Base-by-base conservation (phyloP, 2,797 vertebrate species). In the Lemur catta region DNA sequence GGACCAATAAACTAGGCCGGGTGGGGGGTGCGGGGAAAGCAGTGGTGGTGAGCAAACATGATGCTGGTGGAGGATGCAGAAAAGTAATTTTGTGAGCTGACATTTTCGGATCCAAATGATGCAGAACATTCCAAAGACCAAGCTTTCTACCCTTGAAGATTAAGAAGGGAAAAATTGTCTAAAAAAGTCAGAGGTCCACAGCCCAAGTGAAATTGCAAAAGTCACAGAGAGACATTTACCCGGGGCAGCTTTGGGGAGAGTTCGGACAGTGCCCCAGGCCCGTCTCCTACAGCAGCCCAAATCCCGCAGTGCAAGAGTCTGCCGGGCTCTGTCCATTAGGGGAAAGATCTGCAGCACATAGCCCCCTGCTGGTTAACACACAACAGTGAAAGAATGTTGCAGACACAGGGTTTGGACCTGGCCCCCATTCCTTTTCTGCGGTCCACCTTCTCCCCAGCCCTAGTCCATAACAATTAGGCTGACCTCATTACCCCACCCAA, bases 361-460 rank as follows among this genome's bases (percentile, higher is more conserved):
- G 4, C 14, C 52, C 15, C 22, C 17, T 4, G 0, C 0, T 8
- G 18, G 13, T 6, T 26, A 67, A 1, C 11, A 24, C 2, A 11
- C 4, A 26, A n/a, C 24, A 75, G 26, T 22, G 24, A 48, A 24
- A 55, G 18, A 10, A 35, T 24, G 9, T 18, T 38, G 57, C 7
- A 28, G 38, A 57, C 10, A 30, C 0, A 11, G 41, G 22, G 28
- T 14, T 38, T 2, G 0, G 17, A 22, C 4, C 30, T 61, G 20
- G 20, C 76, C 5, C 7, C 15, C 11, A 15, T 0, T 13, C 38
- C 22, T 43, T 22, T 35, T 65, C 22, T 15, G 4, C 7, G 20
- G 6, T 13, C 11, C 12, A 1, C 55, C n/a, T 38, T 57, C 84
- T 38, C 11, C n/a, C 28, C 28, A 50, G 13, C 41, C 59, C n/a